Evolutionary conservation across 2,113 vertebrate species (phyloP).

Genomic region (Silurus glanis): DNA sequence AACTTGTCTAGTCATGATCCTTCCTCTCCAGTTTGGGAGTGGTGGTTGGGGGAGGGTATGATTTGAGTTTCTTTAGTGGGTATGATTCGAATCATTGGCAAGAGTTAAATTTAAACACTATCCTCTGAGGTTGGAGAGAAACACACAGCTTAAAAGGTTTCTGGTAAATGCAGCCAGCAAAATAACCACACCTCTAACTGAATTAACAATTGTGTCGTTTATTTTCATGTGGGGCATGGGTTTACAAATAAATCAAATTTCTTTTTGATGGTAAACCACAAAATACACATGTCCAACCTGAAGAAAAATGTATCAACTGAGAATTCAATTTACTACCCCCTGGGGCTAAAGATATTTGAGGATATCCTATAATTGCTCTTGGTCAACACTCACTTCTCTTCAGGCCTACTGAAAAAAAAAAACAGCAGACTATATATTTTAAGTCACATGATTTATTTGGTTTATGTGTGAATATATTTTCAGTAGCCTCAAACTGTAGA

Average conservation of each 20-base stretch:
- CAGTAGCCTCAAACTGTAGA: not conserved
- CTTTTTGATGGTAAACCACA: not conserved
- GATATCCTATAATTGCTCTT: not conserved
- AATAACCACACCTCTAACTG: not conserved
- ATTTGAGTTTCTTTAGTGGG: not conserved
- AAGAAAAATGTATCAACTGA: not conserved
- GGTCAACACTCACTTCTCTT: not conserved
- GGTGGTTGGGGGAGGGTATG: too few relatives aligned
- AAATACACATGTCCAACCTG: not conserved
- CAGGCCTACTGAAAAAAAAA: not conserved
- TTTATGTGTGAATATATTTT: not conserved
- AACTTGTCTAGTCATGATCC: not conserved
- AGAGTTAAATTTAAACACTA: not conserved
- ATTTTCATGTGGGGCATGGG: not conserved
- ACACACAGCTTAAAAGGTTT: too few relatives aligned
- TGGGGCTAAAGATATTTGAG: not conserved
- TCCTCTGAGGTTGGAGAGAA: not conserved
- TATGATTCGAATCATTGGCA: not conserved
- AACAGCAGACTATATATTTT: too few relatives aligned
- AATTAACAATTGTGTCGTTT: not conserved
- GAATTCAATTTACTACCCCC: not conserved
- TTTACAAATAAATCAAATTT: not conserved
- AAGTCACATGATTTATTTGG: not conserved
- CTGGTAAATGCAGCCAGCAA: not conserved
- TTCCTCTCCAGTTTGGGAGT: not conserved